Percentiles rank a stretch among this genome's conserved stretches.
Conservation (phyloP, 2,797 vertebrate genomes). For the Notoglanidium macrostoma region DNA sequence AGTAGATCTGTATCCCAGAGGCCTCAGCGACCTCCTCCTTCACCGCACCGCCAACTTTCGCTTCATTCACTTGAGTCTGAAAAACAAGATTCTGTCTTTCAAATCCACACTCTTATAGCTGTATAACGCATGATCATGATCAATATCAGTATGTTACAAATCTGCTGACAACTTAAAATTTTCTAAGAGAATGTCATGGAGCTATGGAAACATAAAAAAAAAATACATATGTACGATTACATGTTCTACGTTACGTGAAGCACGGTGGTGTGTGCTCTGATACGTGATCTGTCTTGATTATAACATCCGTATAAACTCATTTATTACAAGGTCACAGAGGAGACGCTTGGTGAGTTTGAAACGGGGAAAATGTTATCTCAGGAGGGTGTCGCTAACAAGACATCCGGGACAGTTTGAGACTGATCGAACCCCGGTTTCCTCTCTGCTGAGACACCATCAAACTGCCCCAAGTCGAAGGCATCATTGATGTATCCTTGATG, state of each 20-base stretch:
- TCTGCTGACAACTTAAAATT: background rate
- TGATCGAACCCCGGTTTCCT: no score
- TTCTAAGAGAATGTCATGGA: background rate
- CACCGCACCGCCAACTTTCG: conserved; percentile 34
- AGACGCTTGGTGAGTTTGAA: background rate
- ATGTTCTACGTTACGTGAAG: background rate
- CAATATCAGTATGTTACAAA: background rate
- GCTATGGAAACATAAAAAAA: background rate
- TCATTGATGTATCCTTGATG: no score
- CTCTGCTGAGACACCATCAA: no score
- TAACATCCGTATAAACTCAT: background rate
- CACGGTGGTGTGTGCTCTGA: background rate
- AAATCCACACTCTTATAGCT: background rate
- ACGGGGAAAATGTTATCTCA: no score
- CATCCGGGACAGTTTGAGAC: no score
- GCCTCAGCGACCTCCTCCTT: conserved; percentile 49
- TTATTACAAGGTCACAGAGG: background rate
- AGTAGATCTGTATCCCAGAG: conserved; percentile 45
- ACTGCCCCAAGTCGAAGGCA: no score
- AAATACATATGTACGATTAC: background rate
- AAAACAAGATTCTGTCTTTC: conserved; percentile 6
- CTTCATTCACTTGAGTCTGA: conserved; percentile 33
- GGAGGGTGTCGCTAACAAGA: no score
- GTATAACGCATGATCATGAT: background rate
- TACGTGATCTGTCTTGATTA: background rate